These are phyloP conservation scores for Silurus lanzhouensis DNA, from an alignment of 2,797 vertebrate species.

Conservation along the genomic window DNA sequence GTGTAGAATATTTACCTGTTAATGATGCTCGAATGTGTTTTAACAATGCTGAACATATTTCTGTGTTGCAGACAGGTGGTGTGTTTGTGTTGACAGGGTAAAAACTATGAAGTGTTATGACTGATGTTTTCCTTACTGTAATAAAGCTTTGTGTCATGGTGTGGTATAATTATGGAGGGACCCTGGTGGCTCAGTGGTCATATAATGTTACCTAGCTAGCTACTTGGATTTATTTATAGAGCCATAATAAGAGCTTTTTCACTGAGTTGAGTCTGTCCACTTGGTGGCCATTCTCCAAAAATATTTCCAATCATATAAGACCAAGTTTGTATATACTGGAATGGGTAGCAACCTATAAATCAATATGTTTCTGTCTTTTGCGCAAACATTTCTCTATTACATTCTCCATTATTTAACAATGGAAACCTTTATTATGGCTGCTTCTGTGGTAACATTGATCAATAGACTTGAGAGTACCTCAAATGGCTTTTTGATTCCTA, in stretches of 20 bases:
- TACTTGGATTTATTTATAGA: background rate
- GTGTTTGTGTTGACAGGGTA: background rate
- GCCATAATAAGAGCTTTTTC: background rate
- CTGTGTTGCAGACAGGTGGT: background rate
- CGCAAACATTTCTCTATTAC: background rate
- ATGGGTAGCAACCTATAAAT: background rate
- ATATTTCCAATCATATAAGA: background rate
- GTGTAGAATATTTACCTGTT: conserved; percentile 19
- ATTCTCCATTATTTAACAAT: background rate
- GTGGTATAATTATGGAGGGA: background rate
- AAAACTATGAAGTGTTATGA: background rate
- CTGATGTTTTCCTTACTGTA: background rate
- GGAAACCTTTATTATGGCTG: background rate
- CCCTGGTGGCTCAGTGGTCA: background rate
- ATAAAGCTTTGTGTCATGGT: background rate
- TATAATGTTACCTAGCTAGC: background rate
- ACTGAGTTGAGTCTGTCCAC: background rate
- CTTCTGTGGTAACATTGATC: background rate
- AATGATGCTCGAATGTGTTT: background rate
- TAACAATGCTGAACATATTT: background rate
- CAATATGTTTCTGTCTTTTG: background rate
- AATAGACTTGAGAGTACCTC: background rate
- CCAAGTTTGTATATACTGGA: background rate
- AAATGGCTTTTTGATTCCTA: background rate
- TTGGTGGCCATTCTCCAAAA: background rate